Evolutionary conservation across 2,113 vertebrate genomes (phyloP).

Genomic region (Synchiropus splendidus): DNA sequence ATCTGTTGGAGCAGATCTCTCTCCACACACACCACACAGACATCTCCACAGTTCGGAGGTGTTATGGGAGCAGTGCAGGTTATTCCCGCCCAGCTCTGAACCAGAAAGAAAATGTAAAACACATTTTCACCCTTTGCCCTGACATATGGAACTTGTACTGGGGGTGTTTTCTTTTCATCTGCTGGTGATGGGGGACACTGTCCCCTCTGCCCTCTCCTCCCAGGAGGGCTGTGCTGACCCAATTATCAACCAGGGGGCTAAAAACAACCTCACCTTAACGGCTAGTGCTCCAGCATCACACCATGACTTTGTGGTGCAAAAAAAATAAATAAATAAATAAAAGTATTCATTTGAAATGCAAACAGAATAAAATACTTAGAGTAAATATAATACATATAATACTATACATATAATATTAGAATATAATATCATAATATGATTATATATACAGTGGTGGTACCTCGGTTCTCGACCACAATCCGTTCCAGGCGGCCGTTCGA

Average conservation of each 20-base stretch:
- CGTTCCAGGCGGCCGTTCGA: no score
- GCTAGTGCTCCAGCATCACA: not conserved
- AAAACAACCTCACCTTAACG: slow-evolving; percentile 25
- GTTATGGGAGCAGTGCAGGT: slow-evolving; percentile 44
- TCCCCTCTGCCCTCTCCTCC: slow-evolving; percentile 38
- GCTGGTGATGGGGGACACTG: slow-evolving; percentile 36
- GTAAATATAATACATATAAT: no score
- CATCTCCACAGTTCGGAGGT: slow-evolving; percentile 21
- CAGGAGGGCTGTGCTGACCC: slow-evolving; percentile 41
- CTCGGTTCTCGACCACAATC: no score
- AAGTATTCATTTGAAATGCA: no score
- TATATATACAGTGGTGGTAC: no score
- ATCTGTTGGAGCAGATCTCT: slow-evolving; percentile 42
- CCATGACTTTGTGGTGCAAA: no score
- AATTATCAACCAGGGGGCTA: slow-evolving; percentile 36
- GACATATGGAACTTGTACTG: slow-evolving; percentile 54
- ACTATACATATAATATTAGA: no score
- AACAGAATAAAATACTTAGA: no score
- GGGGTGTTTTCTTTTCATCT: slow-evolving; percentile 60
- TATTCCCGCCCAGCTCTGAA: slow-evolving; percentile 36
- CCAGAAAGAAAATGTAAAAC: slow-evolving; percentile 56
- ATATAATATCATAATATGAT: no score
- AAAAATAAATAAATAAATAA: no score
- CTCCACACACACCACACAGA: slow-evolving; percentile 29
- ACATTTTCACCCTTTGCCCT: slow-evolving; percentile 52